These are phyloP conservation scores for Rhingia rostrata DNA, from an alignment of 2,888 invertebrate genomes.

Conservation along the genomic window DNA sequence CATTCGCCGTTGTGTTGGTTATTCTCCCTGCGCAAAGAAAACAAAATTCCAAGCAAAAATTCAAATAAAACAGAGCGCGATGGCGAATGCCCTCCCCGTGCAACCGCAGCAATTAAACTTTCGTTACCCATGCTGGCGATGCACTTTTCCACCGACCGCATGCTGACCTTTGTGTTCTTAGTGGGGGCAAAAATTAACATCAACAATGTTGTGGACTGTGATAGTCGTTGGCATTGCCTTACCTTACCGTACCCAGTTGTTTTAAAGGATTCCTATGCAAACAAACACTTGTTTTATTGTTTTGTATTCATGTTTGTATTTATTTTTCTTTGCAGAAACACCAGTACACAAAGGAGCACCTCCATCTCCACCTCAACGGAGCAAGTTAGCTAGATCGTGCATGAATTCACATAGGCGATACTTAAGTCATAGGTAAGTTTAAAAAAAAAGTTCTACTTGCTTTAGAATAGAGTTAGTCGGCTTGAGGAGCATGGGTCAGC, in stretches of 20 bases:
- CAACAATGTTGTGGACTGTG: conserved; percentile 21
- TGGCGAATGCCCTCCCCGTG: conserved; percentile 10
- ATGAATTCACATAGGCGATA: conserved; percentile 94
- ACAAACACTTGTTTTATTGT: neutral
- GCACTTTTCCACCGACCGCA: conserved; percentile 36
- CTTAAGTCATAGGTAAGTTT: conserved; percentile 90
- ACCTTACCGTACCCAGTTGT: neutral
- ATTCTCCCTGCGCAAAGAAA: conserved; percentile 6
- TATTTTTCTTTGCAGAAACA: conserved; percentile 89
- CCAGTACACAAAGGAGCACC: conserved; percentile 96
- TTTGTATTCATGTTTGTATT: conserved; percentile 13
- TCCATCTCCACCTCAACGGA: conserved; percentile 88
- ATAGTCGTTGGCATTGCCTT: conserved; percentile 30
- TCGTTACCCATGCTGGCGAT: conserved; percentile 38
- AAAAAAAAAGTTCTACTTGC: neutral
- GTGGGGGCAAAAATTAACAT: conserved; percentile 39
- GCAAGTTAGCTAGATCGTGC: conserved; percentile 90
- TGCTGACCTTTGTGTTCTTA: conserved; percentile 55
- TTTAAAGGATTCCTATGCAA: neutral
- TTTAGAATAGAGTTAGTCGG: neutral
- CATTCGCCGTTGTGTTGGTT: conserved; percentile 1
- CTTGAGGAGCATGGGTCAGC: conserved; percentile 14
- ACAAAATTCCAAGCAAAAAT: conserved; percentile 12
- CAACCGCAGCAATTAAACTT: conserved; percentile 56
- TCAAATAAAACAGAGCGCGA: conserved; percentile 5